These are phyloP conservation scores for Barypeithes pellucidus DNA, from an alignment of 2,888 invertebrate genomes.

Conservation along the genomic window DNA sequence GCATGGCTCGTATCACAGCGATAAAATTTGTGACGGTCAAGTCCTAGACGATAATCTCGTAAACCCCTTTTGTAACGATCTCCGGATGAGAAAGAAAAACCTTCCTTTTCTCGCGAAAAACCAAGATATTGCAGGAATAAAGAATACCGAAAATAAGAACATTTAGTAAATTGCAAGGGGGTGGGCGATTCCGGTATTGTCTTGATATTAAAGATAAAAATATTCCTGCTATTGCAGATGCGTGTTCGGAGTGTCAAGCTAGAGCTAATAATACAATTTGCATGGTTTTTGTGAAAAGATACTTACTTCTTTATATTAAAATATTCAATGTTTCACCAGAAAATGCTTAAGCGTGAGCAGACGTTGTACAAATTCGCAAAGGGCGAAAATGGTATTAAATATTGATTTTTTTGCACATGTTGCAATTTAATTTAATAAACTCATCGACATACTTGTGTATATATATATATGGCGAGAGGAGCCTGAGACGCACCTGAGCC, in stretches of 20 bases:
- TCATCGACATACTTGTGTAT: no score
- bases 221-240: background rate
- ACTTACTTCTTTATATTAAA: no score
- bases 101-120: conserved; percentile 6
- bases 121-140: conserved; percentile 14
- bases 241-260: background rate
- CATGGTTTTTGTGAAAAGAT: background rate
- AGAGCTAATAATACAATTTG: background rate
- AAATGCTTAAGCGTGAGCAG: background rate
- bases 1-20: no score
- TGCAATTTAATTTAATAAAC: no score
- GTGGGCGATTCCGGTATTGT: background rate
- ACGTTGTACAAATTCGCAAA: no score
- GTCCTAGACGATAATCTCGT: background rate
- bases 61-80: conserved; percentile 31
- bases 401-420: no score
- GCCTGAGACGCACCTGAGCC: no score
- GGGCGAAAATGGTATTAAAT: no score
- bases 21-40: no score
- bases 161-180: background rate
- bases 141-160: conserved; percentile 7
- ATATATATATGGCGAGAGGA: no score
- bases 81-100: conserved; percentile 3
- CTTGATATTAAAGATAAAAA: background rate
- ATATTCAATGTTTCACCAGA: no score